Percentiles rank a stretch among this genome's conserved stretches.
Evolutionary conservation across 1,140 invertebrate genomes (phyloP).

Genomic region (Drosophila santomea): DNA sequence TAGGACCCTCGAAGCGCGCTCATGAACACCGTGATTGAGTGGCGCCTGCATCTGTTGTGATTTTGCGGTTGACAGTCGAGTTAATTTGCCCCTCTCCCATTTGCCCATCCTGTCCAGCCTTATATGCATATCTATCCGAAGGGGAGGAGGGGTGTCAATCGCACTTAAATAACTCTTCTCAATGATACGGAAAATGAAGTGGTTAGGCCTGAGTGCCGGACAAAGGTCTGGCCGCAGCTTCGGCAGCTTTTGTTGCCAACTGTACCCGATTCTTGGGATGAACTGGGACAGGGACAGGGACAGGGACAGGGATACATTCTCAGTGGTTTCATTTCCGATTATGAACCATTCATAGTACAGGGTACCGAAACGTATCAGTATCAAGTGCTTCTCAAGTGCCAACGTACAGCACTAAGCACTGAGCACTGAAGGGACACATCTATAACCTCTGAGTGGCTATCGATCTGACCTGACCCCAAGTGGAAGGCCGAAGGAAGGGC

Average conservation of each 20-base stretch:
- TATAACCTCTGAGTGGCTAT: conserved; percentile 13
- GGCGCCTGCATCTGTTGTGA: conserved; percentile 79
- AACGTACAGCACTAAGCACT: too few relatives aligned
- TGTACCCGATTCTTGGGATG: conserved; percentile 20
- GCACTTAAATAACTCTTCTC: conserved; percentile 69
- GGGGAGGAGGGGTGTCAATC: conserved; percentile 29
- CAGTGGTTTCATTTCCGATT: too few relatives aligned
- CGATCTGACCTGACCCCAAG: conserved; percentile 23
- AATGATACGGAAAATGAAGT: conserved; percentile 79
- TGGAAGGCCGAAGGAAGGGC: conserved; percentile 7
- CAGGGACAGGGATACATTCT: too few relatives aligned
- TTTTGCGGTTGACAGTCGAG: conserved; percentile 80
- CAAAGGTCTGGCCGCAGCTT: neutral
- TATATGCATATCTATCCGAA: neutral
- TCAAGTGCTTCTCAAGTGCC: neutral
- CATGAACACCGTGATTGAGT: conserved; percentile 75
- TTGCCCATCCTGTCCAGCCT: too few relatives aligned
- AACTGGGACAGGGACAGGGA: neutral
- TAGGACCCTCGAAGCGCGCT: conserved; percentile 51
- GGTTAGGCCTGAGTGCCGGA: conserved; percentile 59
- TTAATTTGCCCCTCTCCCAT: conserved; percentile 53
- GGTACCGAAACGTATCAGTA: neutral
- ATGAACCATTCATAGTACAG: too few relatives aligned
- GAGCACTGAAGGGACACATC: neutral
- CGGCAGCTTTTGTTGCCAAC: conserved; percentile 35